These are phyloP conservation scores for Protobothrops flavoviridis DNA, from an alignment of 2,113 vertebrate species.

Conservation along the genomic window DNA sequence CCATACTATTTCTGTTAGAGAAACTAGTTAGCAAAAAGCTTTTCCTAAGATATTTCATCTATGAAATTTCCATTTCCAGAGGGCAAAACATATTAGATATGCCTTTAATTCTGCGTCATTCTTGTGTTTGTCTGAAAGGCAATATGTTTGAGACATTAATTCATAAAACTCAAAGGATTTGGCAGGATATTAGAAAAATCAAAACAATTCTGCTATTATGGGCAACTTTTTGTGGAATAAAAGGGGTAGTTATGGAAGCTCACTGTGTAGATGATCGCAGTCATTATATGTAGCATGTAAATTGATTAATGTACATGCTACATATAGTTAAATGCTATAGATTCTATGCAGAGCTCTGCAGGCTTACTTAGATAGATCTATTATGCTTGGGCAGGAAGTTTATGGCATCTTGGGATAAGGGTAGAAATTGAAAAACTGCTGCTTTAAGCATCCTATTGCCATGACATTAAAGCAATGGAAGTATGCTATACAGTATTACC, in stretches of 20 bases:
- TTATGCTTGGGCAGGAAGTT: neutral
- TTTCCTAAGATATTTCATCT: constrained; percentile 1
- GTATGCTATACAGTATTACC: neutral
- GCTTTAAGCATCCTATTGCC: neutral
- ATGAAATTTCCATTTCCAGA: constrained; percentile 7
- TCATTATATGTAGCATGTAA: neutral
- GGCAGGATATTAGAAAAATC: constrained; percentile 11
- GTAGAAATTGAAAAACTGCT: neutral
- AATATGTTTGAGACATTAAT: constrained; percentile 20
- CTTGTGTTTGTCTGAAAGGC: constrained; percentile 15
- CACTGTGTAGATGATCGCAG: neutral
- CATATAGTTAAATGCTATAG: neutral
- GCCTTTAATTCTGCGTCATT: constrained; percentile 1
- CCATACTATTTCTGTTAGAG: neutral
- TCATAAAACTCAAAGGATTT: constrained; percentile 1
- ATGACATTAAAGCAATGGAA: neutral
- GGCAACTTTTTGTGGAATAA: neutral
- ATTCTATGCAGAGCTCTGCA: neutral
- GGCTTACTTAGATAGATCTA: neutral
- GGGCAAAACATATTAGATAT: constrained; percentile 17
- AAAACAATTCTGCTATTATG: constrained; percentile 9
- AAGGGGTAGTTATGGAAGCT: neutral
- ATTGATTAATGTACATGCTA: too few species aligned
- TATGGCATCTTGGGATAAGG: neutral
- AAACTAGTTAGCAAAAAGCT: neutral